Percentiles rank a stretch among this genome's conserved stretches.
Evolutionary conservation across 2,888 invertebrate genomes (phyloP).

Genomic region (Byasa hedistus): DNA sequence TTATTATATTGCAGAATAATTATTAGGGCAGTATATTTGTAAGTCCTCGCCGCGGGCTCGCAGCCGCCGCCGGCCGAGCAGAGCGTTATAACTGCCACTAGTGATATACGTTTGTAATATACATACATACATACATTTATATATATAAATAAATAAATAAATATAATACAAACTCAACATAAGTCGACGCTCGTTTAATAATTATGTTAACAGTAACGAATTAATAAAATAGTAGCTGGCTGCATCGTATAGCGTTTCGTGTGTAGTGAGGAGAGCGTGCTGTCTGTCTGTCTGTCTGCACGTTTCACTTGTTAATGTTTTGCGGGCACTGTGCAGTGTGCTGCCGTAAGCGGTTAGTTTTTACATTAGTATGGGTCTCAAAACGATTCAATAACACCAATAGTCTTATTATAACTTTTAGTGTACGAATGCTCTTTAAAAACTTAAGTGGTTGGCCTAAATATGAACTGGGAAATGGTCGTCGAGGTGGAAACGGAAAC

Average conservation of each 20-base stretch:
- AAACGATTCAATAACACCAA: constrained; percentile 15
- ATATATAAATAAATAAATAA: constrained; percentile 41
- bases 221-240: constrained; percentile 45
- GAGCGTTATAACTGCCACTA: constrained; percentile 74
- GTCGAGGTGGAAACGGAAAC: background rate
- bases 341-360: background rate
- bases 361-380: constrained; percentile 8
- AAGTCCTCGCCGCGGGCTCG: background rate
- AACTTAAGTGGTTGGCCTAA: constrained; percentile 21
- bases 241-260: constrained; percentile 45
- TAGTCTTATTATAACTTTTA: constrained; percentile 5
- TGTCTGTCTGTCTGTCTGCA: background rate
- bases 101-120: constrained; percentile 67
- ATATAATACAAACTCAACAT: constrained; percentile 54
- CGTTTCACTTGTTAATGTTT: background rate
- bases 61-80: constrained; percentile 28
- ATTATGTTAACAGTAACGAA: constrained; percentile 59
- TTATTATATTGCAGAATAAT: constrained; percentile 11
- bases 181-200: constrained; percentile 59
- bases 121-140: constrained; percentile 29
- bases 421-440: constrained; percentile 12
- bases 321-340: background rate
- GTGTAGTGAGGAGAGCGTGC: too few relatives aligned
- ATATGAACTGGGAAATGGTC: constrained; percentile 1
- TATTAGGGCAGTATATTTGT: constrained; percentile 12